Evolutionary conservation across 2,797 vertebrate genomes (phyloP), one percentile per base, ranked within the genome.

Genomic region (Allobates femoralis): DNA sequence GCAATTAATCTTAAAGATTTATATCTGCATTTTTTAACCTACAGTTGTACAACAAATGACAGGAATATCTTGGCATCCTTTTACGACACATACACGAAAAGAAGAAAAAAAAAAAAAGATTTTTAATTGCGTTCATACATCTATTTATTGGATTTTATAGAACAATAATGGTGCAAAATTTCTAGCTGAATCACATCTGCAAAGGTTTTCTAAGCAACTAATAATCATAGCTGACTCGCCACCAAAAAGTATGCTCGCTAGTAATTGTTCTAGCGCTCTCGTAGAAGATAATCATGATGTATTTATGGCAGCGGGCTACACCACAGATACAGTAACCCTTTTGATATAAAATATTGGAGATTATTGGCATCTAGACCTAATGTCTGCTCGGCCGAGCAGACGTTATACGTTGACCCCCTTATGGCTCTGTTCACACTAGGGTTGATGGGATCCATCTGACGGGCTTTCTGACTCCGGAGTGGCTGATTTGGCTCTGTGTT

Each of bases 111-210:
- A 92, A 92, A 92, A 93, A 94, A 92, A 94, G 92, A 93, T 91
- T 96, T 96, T 93, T 95, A 93, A 96, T 96, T 94, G 93, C 93
- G 91, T 95, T 94, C 95, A 92, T 95, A 87, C 90, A 92, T 94
- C 93, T 96, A 94, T 90, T 91, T 94, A 94, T 95, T 94, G 92
- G 93, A 91, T 93, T 94, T 90, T 94, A 94, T 92, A 92, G 37
- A 85, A 90, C 88, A 86, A 91, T 41, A 85, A 92, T 21, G 79
- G 91, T 91, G 90, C 88, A 77, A 79, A 85, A 77, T 76, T 67
- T 85, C 10, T 85, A 85, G 69, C 55, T 67, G 58, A 53, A 41
- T 85, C 26, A 66, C 67, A 34, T 34, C 71, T 87, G 82, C 79
- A 77, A 89, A 50, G 79, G 85, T 78, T 87, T 0, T 5, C 23